Conservation (phyloP, 2,113 vertebrate species). For the Cnemophilus loriae region DNA sequence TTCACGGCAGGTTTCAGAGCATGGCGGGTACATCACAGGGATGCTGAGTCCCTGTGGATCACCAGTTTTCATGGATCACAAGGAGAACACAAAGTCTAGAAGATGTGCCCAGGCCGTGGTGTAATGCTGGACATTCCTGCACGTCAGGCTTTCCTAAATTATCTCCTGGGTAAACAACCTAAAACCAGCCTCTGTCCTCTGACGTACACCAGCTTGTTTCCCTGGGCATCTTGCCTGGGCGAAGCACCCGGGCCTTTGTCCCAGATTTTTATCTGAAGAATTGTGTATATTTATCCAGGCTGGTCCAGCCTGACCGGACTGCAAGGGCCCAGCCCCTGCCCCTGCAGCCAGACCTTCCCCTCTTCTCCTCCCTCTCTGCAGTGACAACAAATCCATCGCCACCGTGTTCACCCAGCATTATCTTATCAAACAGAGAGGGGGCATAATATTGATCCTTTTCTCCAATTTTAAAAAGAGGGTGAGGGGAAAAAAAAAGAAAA, state of each 20-base stretch:
- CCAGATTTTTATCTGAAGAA: not conserved
- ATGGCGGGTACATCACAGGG: rapidly evolving
- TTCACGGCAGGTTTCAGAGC: not conserved
- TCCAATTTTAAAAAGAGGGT: not conserved
- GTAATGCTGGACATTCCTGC: not conserved
- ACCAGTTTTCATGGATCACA: not conserved
- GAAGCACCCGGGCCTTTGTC: not conserved
- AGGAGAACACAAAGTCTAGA: not conserved
- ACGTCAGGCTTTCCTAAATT: constrained; percentile 15
- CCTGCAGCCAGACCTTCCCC: not conserved
- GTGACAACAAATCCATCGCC: not conserved
- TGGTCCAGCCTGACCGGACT: not conserved
- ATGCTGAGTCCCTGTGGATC: not conserved
- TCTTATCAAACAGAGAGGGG: not conserved
- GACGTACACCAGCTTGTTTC: not conserved
- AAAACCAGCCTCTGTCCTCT: not conserved
- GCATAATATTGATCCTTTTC: not conserved
- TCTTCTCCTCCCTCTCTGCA: not conserved
- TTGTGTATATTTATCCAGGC: not conserved
- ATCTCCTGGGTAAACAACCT: constrained; percentile 3
- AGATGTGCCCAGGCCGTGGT: not conserved
- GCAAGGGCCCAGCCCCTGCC: not conserved
- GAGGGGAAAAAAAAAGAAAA: not conserved
- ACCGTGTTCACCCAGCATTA: not conserved
- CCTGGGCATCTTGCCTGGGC: not conserved